These are phyloP conservation scores for Leiothrix lutea DNA, from an alignment of 2,113 vertebrate species.

Conservation along the genomic window DNA sequence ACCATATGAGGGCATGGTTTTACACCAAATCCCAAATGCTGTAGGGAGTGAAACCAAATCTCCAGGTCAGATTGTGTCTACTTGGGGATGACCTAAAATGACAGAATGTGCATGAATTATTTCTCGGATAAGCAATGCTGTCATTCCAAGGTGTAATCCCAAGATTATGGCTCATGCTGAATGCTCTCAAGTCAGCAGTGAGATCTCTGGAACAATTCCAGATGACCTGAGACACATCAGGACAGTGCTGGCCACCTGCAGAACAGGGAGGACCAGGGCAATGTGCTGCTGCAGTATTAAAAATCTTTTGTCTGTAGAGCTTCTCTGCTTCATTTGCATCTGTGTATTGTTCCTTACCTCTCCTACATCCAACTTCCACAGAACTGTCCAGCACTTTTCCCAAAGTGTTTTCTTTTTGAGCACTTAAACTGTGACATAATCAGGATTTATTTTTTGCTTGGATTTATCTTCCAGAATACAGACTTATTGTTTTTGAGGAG, in stretches of 20 bases:
- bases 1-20: not conserved
- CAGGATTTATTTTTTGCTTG: not conserved
- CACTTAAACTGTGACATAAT: not conserved
- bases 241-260: not conserved
- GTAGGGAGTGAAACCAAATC: not conserved
- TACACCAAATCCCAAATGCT: not conserved
- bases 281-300: not conserved
- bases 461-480: not conserved
- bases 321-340: not conserved
- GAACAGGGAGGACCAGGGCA: not conserved
- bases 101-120: fast-evolving
- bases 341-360: not conserved
- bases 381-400: not conserved
- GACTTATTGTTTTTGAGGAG: not conserved
- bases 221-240: not conserved
- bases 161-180: not conserved
- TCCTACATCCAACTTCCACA: not conserved
- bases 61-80: not conserved
- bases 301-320: fast-evolving
- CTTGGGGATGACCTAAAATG: not conserved
- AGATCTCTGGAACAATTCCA: not conserved
- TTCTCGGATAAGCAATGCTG: not conserved
- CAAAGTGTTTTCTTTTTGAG: not conserved
- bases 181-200: not conserved
- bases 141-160: not conserved